Percentiles rank a stretch among this genome's conserved stretches.
phyloP scores from a whole-genome alignment of 2,888 invertebrate genomes.

The Archips xylosteana region DNA sequence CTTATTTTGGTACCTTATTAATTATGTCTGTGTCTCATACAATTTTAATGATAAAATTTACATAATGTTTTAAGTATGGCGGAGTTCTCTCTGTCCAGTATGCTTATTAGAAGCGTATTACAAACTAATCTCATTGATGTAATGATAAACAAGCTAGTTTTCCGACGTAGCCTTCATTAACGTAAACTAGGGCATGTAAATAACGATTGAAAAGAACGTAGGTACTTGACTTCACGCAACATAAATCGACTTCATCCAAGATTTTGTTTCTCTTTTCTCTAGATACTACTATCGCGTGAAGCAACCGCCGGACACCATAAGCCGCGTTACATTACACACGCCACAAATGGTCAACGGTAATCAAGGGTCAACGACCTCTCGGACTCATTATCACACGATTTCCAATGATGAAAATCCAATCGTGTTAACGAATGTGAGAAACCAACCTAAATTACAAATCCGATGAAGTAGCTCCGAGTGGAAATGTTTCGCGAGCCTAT shows the following conservation, averaged over 20 bases:
- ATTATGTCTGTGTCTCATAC: neutral
- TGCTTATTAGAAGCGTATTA: too few species aligned
- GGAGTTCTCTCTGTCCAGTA: neutral
- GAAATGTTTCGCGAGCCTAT: conserved; percentile 33
- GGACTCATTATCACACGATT: conserved; percentile 12
- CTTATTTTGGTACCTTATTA: too few species aligned
- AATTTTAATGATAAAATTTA: neutral
- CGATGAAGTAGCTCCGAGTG: conserved; percentile 31
- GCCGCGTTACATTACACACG: neutral
- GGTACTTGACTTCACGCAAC: too few species aligned
- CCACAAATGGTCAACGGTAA: neutral
- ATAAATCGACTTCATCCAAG: too few species aligned
- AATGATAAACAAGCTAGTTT: too few species aligned
- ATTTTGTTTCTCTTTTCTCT: neutral
- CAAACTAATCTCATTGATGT: too few species aligned
- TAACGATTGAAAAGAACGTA: too few species aligned
- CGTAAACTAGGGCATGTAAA: too few species aligned
- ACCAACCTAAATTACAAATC: conserved; percentile 38
- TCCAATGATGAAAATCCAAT: conserved; percentile 31
- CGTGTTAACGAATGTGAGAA: conserved; percentile 31
- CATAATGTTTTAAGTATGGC: neutral
- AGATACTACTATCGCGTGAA: neutral
- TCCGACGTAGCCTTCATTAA: too few species aligned
- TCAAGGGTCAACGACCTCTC: conserved; percentile 26
- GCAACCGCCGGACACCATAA: neutral